Conservation (phyloP, 2,888 invertebrate species). For the Formica aserva region DNA sequence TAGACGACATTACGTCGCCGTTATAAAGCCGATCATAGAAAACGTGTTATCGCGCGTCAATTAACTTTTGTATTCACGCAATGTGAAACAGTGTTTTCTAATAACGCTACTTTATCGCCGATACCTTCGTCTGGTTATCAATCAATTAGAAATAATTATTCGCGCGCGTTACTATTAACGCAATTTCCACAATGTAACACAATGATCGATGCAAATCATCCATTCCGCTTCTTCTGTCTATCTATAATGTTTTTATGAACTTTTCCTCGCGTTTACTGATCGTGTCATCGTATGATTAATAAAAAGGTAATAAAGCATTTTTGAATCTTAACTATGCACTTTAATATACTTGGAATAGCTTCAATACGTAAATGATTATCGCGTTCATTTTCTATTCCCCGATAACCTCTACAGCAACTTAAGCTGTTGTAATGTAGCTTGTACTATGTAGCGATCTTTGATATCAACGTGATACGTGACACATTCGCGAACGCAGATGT, state of each 20-base stretch:
- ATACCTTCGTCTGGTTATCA: conserved; percentile 10
- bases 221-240: not conserved
- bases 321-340: conserved; percentile 1
- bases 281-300: not conserved
- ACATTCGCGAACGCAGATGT: not conserved
- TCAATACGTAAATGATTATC: conserved; percentile 32
- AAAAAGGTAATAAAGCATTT: not conserved
- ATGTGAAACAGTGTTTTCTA: conserved; percentile 41
- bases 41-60: conserved; percentile 10
- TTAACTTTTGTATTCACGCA: conserved; percentile 24
- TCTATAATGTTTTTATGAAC: not conserved
- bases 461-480: conserved; percentile 14
- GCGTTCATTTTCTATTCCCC: conserved; percentile 31
- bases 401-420: conserved; percentile 45
- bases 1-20: conserved; percentile 9
- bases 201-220: conserved; percentile 1
- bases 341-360: not conserved
- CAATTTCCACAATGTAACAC: not conserved
- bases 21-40: conserved; percentile 29
- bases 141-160: conserved; percentile 56
- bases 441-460: conserved; percentile 25
- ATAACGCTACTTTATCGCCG: conserved; percentile 26
- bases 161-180: not conserved
- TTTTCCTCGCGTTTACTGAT: not conserved
- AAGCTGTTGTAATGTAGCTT: conserved; percentile 15